phyloP scores from a whole-genome alignment of 2,113 vertebrate species.

The Petroica traversi region DNA sequence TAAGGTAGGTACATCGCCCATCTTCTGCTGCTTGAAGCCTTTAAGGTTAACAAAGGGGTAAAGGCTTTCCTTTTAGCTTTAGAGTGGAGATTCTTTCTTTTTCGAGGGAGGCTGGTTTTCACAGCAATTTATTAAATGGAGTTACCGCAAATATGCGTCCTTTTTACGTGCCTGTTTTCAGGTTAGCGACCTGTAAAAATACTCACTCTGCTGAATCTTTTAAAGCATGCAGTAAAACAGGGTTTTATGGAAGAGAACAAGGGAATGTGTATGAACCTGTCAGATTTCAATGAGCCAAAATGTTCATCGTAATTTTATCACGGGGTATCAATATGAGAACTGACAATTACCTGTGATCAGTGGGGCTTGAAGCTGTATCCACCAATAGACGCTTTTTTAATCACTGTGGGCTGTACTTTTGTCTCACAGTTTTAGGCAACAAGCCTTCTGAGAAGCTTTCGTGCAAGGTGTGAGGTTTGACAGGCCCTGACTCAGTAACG shows the following conservation, averaged over 20 bases:
- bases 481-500: not conserved
- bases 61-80: not conserved
- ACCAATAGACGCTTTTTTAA: not conserved
- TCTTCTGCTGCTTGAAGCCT: not conserved
- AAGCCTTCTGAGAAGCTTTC: not conserved
- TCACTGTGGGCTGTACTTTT: not conserved
- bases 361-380: not conserved
- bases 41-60: not conserved
- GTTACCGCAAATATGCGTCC: not conserved
- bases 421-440: not conserved
- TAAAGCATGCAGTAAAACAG: not conserved
- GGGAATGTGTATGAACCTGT: not conserved
- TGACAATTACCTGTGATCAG: not conserved
- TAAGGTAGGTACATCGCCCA: not conserved
- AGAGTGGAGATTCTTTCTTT: not conserved
- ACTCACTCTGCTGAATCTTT: not conserved
- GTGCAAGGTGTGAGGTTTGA: not conserved
- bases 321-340: not conserved
- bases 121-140: not conserved
- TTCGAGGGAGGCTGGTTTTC: not conserved
- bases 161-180: not conserved
- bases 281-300: not conserved
- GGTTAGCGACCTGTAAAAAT: not conserved
- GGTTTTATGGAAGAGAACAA: conserved; percentile 18
- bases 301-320: not conserved